A percentile compares a stretch with the other conserved stretches of the same genome.
Evolutionary conservation across 1,140 invertebrate species (phyloP).

Genomic region (Vanessa tameamea): DNA sequence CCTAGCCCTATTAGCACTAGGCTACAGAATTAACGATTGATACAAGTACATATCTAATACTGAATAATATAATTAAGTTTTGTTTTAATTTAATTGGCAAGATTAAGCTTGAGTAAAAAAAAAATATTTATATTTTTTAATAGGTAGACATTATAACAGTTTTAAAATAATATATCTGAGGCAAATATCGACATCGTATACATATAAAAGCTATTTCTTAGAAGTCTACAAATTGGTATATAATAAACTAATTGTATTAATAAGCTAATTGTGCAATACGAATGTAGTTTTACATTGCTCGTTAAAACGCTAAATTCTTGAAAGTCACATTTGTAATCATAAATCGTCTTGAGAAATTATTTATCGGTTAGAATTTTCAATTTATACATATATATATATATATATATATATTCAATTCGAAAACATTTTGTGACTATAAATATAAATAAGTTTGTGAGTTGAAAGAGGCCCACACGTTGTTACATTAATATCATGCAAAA

Average conservation of each 20-base stretch:
- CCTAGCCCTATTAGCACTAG: no score
- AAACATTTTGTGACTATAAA: background rate
- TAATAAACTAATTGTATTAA: background rate
- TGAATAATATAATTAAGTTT: background rate
- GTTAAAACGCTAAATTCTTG: background rate
- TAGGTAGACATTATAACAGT: no score
- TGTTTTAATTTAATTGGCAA: background rate
- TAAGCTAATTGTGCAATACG: slow-evolving; percentile 2
- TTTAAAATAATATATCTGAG: background rate
- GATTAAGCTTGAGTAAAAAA: background rate
- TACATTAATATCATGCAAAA: background rate
- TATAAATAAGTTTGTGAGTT: background rate
- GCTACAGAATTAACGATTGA: background rate
- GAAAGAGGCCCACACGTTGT: background rate
- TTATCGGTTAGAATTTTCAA: background rate
- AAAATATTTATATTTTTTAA: no score
- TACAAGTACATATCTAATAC: background rate
- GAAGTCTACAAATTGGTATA: background rate
- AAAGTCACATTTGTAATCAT: background rate
- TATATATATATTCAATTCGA: background rate
- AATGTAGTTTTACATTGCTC: background rate
- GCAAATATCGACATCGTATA: slow-evolving; percentile 5
- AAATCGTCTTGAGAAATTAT: background rate
- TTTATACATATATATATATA: background rate
- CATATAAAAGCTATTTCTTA: slow-evolving; percentile 12